phyloP scores from a whole-genome alignment of 1,140 invertebrate species.

The Platyscapa corneri region DNA sequence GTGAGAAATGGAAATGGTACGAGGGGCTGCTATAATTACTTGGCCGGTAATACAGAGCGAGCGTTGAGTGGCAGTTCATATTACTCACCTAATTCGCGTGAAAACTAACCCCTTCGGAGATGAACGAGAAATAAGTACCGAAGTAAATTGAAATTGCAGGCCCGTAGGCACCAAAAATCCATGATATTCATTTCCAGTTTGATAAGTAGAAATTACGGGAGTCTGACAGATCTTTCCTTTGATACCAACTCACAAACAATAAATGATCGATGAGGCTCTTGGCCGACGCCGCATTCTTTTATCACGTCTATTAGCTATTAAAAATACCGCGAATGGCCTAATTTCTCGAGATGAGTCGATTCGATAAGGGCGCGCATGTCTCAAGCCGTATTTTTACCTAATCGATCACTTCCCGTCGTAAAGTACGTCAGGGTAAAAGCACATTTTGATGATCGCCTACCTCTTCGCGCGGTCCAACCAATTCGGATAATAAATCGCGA shows the following conservation, averaged over 20 bases:
- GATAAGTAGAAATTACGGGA: conserved; percentile 2
- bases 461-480: conserved; percentile 55
- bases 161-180: not conserved
- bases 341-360: no score
- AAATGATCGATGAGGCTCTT: not conserved
- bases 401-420: conserved; percentile 6
- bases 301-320: not conserved
- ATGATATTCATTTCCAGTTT: conserved; percentile 51
- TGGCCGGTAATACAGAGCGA: conserved; percentile 68
- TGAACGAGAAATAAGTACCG: conserved; percentile 46
- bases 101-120: conserved; percentile 70
- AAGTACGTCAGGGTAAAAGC: not conserved
- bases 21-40: conserved; percentile 67
- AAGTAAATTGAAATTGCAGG: conserved; percentile 57
- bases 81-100: conserved; percentile 70
- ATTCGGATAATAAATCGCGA: conserved; percentile 69
- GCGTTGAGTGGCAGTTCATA: conserved; percentile 73
- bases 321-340: not conserved
- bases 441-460: conserved; percentile 46
- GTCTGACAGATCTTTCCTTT: not conserved
- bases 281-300: not conserved
- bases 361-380: conserved; percentile 20
- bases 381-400: conserved; percentile 29
- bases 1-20: not conserved
- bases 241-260: not conserved